A percentile compares a stretch with the other conserved stretches of the same genome.
These are phyloP conservation scores for Tretioscincus oriximinensis DNA, from an alignment of 2,113 vertebrate genomes.

Conservation along the genomic window DNA sequence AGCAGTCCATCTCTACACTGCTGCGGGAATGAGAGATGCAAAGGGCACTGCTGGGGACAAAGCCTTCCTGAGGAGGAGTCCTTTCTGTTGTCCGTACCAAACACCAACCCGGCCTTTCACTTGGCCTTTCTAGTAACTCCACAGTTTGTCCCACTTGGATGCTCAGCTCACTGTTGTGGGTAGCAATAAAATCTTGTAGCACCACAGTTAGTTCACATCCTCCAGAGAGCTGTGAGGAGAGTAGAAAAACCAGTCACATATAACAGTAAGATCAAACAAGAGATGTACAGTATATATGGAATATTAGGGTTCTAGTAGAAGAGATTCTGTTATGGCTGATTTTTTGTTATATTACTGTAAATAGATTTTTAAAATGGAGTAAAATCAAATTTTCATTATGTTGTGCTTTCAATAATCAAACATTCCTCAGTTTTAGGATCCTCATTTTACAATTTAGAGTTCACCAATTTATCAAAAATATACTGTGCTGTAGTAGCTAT, in stretches of 20 bases:
- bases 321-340: too few relatives aligned
- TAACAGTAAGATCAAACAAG: neutral
- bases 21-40: conserved; percentile 95
- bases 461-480: conserved; percentile 48
- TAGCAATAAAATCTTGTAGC: conserved; percentile 90
- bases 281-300: too few relatives aligned
- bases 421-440: too few relatives aligned
- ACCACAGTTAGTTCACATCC: conserved; percentile 95
- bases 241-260: conserved; percentile 23
- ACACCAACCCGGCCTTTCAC: conserved; percentile 92
- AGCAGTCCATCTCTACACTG: conserved; percentile 98
- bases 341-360: too few relatives aligned
- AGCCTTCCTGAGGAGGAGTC: conserved; percentile 88
- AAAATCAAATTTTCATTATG: neutral
- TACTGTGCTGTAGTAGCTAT: neutral
- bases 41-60: conserved; percentile 90
- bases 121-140: conserved; percentile 91
- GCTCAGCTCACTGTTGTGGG: conserved; percentile 87
- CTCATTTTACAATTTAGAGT: neutral
- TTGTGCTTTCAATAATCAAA: too few relatives aligned
- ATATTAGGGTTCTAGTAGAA: too few relatives aligned
- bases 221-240: conserved; percentile 84
- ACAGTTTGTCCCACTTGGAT: conserved; percentile 94
- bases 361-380: neutral
- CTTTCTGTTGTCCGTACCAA: conserved; percentile 90